phyloP scores from a whole-genome alignment of 2,113 vertebrate species.

The Sialia sialis region DNA sequence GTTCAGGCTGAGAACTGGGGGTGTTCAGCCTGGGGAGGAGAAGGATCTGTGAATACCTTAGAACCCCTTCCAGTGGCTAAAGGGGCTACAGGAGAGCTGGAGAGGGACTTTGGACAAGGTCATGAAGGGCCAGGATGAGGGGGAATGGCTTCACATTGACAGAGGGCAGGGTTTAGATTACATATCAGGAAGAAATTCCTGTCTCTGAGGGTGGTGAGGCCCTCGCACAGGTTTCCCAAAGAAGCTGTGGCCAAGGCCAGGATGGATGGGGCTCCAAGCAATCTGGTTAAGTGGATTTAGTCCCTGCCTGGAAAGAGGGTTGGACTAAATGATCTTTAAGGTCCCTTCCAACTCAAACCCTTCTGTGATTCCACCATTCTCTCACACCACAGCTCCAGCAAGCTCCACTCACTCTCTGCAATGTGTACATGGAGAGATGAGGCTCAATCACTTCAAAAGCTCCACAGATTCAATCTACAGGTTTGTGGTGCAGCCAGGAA shows the following conservation, averaged over 20 bases:
- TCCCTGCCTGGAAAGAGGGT: not conserved
- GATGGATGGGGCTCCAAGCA: not conserved
- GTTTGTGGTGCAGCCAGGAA: not conserved
- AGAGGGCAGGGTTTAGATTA: not conserved
- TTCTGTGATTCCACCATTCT: not conserved
- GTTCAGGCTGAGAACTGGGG: not conserved
- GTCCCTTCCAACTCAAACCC: not conserved
- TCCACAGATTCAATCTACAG: not conserved
- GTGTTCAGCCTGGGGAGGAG: not conserved
- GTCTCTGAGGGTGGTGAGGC: not conserved
- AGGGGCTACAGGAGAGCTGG: not conserved
- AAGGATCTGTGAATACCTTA: not conserved
- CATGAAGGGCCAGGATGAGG: not conserved
- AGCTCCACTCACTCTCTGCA: not conserved
- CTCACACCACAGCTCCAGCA: not conserved
- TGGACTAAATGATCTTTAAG: not conserved
- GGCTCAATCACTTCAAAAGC: not conserved
- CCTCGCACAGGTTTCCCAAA: not conserved
- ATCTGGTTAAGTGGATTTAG: not conserved
- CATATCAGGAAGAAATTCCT: not conserved
- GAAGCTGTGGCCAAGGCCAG: not conserved
- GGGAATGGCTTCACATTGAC: not conserved
- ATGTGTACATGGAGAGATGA: accelerated
- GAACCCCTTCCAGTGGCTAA: not conserved
- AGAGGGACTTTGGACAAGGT: not conserved